A percentile compares a stretch with the other conserved stretches of the same genome.
These are phyloP conservation scores for Calyptommatus sinebrachiatus DNA, from an alignment of 2,113 vertebrate genomes.

Conservation along the genomic window DNA sequence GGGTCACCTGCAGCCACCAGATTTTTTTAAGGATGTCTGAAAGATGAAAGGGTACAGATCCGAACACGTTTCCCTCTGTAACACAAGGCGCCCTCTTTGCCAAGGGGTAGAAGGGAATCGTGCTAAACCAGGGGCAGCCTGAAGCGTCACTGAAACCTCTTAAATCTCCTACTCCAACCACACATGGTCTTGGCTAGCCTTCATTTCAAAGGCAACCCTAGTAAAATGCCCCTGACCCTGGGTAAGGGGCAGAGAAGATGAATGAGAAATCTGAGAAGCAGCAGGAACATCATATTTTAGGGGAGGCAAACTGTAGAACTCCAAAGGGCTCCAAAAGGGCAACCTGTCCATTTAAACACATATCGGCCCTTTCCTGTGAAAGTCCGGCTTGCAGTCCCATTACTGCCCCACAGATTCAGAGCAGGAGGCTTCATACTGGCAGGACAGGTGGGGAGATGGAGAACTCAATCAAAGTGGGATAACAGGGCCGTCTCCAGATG, in stretches of 20 bases:
- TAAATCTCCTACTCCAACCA: background rate
- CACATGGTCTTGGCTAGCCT: rapidly evolving
- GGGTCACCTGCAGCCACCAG: background rate
- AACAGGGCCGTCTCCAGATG: no score
- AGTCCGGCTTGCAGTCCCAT: no score
- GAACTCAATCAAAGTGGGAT: no score
- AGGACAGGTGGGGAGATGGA: no score
- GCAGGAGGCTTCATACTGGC: no score
- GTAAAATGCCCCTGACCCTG: no score
- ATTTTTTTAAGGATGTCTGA: background rate
- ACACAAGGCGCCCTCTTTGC: background rate
- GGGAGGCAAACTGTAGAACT: background rate
- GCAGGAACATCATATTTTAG: background rate
- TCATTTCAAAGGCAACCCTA: background rate
- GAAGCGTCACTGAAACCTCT: background rate
- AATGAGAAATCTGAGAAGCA: background rate
- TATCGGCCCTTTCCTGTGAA: no score
- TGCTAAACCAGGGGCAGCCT: background rate
- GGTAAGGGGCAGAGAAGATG: background rate
- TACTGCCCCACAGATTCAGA: no score
- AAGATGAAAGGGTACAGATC: no score
- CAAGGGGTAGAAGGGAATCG: background rate
- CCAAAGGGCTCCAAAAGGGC: background rate
- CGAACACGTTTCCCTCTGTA: background rate
- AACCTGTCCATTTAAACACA: no score